Evolutionary conservation across 2,888 invertebrate species (phyloP).

Genomic region (Diadegma fenestrale): DNA sequence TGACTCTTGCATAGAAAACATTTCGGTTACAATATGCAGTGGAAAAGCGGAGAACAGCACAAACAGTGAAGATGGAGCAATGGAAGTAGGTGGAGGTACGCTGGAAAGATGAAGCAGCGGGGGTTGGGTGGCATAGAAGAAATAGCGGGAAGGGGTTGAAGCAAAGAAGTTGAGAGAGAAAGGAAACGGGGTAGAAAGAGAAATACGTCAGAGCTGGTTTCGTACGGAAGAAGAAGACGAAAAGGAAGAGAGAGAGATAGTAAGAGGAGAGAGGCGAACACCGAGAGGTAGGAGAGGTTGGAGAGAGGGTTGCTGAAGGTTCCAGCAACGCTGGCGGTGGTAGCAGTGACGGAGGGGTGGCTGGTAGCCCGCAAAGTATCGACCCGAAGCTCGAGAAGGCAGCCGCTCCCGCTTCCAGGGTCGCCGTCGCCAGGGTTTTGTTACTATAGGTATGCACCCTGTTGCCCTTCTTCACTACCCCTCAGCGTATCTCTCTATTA

Average conservation of each 20-base stretch:
- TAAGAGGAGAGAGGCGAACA: constrained; percentile 67
- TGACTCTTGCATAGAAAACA: neutral
- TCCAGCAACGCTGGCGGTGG: constrained; percentile 65
- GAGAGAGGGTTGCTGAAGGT: constrained; percentile 70
- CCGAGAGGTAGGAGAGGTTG: constrained; percentile 62
- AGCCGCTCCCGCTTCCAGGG: constrained; percentile 76
- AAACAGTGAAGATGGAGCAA: constrained; percentile 76
- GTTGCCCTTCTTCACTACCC: constrained; percentile 52
- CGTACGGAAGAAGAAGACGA: constrained; percentile 53
- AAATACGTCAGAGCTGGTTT: constrained; percentile 61
- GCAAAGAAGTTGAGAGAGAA: constrained; percentile 66
- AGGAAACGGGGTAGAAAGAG: constrained; percentile 65
- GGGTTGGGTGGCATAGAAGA: constrained; percentile 47
- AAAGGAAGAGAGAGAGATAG: constrained; percentile 66
- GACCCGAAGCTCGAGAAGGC: constrained; percentile 81
- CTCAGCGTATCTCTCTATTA: constrained; percentile 66
- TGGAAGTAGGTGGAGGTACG: constrained; percentile 70
- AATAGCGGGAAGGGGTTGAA: constrained; percentile 67
- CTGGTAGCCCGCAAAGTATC: constrained; percentile 83
- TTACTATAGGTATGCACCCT: constrained; percentile 81
- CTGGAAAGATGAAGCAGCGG: constrained; percentile 62
- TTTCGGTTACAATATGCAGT: neutral
- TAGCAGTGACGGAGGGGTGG: constrained; percentile 72
- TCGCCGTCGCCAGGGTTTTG: constrained; percentile 82
- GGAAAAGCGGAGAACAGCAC: constrained; percentile 59